Percentiles rank a stretch among this genome's conserved stretches.
Conservation (phyloP, 1,140 invertebrate genomes). For the Bombus fervidus region DNA sequence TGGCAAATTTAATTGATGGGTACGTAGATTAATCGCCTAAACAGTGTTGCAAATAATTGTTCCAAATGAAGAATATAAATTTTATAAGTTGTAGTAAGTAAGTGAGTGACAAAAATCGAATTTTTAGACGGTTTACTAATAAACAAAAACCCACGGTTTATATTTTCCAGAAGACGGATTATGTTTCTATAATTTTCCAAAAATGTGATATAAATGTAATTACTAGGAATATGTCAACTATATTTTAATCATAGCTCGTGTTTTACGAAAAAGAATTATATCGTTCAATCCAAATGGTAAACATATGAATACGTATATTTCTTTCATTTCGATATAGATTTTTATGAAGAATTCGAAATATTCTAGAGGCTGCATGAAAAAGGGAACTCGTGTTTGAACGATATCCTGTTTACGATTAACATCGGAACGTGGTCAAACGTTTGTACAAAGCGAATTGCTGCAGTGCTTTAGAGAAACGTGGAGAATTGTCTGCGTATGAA, state of each 20-base stretch:
- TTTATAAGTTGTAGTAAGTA: no score
- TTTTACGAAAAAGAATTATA: not conserved
- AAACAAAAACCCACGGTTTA: not conserved
- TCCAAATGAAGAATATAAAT: not conserved
- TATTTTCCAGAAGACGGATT: not conserved
- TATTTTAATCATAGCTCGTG: not conserved
- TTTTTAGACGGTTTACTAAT: no score
- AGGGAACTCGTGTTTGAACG: not conserved
- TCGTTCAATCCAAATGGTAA: no score
- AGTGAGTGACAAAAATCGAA: not conserved
- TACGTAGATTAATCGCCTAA: not conserved
- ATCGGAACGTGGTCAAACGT: not conserved
- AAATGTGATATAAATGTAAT: not conserved
- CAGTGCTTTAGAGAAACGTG: not conserved
- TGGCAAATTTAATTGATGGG: not conserved
- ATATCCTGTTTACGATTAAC: not conserved
- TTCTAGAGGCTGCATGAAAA: not conserved
- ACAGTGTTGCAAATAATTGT: not conserved
- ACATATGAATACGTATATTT: not conserved
- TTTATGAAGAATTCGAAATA: not conserved
- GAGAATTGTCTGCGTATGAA: slow-evolving; percentile 40
- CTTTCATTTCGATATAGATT: not conserved
- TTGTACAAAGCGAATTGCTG: slow-evolving; percentile 10
- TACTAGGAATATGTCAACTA: not conserved
- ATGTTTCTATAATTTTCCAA: no score